Conservation (phyloP, 2,113 vertebrate species). For the Hucho hucho region DNA sequence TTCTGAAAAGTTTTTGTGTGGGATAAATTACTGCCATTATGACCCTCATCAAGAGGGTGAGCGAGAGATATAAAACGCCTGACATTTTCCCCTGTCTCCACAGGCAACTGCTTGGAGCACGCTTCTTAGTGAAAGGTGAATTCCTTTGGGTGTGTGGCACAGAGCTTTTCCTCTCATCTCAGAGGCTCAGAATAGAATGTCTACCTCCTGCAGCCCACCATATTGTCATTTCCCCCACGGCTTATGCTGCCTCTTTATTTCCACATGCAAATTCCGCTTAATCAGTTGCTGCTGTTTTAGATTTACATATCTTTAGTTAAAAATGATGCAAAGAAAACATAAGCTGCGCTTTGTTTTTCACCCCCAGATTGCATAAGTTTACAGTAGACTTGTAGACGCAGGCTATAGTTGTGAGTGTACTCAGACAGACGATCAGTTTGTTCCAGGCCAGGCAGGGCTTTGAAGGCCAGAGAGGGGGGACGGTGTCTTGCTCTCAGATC, state of each 20-base stretch:
- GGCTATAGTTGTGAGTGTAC: background rate
- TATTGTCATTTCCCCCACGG: constrained; percentile 32
- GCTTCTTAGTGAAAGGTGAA: constrained; percentile 68
- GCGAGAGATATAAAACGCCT: constrained; percentile 33
- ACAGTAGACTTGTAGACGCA: background rate
- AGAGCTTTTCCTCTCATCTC: constrained; percentile 38
- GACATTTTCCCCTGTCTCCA: constrained; percentile 69
- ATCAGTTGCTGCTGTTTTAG: constrained; percentile 27
- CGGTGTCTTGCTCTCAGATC: constrained; percentile 9
- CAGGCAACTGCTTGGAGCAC: constrained; percentile 61
- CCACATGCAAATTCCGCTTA: constrained; percentile 35
- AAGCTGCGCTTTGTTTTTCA: too few species aligned
- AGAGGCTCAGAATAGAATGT: constrained; percentile 60
- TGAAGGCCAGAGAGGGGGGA: background rate
- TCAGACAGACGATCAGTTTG: background rate
- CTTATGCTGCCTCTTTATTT: constrained; percentile 2
- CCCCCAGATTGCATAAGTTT: background rate
- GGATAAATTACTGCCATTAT: background rate
- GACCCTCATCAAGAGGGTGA: background rate
- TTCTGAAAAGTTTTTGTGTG: background rate
- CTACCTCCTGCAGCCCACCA: constrained; percentile 44
- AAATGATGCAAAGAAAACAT: too few species aligned
- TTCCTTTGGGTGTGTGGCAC: constrained; percentile 55
- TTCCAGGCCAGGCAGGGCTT: background rate
- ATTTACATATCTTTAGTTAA: constrained; percentile 20